Evolutionary conservation across 2,888 invertebrate species (phyloP).

Genomic region (Neoaliturus tenellus): DNA sequence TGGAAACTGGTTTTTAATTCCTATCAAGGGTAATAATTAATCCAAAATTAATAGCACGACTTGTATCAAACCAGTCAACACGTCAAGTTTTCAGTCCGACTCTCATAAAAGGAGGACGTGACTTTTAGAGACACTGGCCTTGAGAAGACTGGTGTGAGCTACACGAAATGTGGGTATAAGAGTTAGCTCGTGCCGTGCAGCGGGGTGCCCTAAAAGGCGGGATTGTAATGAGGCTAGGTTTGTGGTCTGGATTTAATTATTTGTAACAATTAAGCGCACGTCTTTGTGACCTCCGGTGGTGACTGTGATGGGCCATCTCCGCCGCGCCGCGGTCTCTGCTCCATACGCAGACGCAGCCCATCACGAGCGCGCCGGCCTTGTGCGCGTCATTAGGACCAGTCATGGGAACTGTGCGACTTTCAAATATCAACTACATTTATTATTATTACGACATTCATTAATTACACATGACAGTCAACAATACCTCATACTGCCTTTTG

Average conservation of each 20-base stretch:
- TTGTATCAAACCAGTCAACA: no score
- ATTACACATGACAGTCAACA: no score
- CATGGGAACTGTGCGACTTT: background rate
- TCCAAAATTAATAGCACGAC: no score
- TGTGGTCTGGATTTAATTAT: background rate
- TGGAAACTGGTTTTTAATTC: no score
- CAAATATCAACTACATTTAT: conserved; percentile 2
- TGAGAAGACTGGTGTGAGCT: background rate
- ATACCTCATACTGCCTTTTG: no score
- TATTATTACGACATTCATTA: background rate
- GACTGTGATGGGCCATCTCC: no score
- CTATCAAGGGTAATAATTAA: no score
- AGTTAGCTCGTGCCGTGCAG: background rate
- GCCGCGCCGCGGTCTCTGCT: background rate
- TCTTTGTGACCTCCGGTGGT: no score
- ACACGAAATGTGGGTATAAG: background rate
- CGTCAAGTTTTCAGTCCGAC: background rate
- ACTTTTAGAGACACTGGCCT: background rate
- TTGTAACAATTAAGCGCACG: conserved; percentile 10
- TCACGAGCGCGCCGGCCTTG: background rate
- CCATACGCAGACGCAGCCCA: background rate
- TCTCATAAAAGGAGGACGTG: background rate
- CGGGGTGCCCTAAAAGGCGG: background rate
- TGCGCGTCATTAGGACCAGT: background rate
- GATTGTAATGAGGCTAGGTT: background rate